These are phyloP conservation scores for Sebastes taczanowskii DNA, from an alignment of 2,797 vertebrate genomes.

Conservation along the genomic window DNA sequence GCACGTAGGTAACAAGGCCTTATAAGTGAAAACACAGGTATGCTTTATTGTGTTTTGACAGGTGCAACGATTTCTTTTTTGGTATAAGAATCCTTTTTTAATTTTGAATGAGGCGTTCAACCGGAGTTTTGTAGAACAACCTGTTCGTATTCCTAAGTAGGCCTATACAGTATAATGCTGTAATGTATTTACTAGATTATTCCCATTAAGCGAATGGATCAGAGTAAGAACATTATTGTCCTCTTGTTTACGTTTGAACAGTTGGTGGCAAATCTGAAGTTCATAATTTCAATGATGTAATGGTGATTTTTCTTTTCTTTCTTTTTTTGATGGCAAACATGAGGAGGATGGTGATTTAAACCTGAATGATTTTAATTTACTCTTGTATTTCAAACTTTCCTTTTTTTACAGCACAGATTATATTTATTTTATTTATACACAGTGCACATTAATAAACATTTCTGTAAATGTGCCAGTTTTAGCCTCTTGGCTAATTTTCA, in stretches of 20 bases:
- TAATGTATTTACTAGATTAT: neutral
- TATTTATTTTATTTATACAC: neutral
- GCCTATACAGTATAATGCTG: neutral
- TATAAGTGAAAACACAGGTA: neutral
- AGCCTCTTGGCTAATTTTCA: no score
- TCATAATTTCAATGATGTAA: neutral
- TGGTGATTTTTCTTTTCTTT: neutral
- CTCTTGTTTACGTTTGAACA: neutral
- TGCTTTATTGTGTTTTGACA: neutral
- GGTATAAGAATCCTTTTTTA: neutral
- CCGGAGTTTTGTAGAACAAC: neutral
- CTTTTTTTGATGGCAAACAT: neutral
- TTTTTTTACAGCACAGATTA: neutral
- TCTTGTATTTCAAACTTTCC: neutral
- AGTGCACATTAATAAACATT: no score
- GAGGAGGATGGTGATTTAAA: neutral
- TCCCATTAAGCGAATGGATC: neutral
- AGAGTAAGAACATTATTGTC: neutral
- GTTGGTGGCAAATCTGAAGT: neutral
- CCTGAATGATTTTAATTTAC: neutral
- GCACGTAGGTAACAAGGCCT: neutral
- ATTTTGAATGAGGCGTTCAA: neutral
- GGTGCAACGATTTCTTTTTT: neutral
- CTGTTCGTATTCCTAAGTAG: neutral
- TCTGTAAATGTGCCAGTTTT: no score